Evolutionary conservation across 53 echinoderm and acorn worm species (phyloP).

Genomic region (Holothuria scabra): DNA sequence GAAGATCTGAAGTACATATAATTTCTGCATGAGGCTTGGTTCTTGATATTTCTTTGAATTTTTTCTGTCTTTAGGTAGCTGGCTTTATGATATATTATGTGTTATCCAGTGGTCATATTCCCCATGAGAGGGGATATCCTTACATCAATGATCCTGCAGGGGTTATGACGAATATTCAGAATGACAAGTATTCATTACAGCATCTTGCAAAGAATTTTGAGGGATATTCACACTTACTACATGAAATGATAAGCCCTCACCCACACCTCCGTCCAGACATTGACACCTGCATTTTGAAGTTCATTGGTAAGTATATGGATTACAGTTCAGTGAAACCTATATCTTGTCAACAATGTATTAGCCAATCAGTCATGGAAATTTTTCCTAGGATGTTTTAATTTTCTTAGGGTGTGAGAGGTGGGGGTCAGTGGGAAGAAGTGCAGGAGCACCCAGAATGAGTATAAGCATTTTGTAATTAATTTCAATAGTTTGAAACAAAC

Average conservation of each 20-base stretch:
- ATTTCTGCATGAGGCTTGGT: no score
- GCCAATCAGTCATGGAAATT: no score
- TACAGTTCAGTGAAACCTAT: no score
- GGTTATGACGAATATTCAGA: conserved; percentile 23
- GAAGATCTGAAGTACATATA: no score
- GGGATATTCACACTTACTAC: conserved; percentile 4
- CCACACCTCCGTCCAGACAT: background rate
- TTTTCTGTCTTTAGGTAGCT: conserved; percentile 31
- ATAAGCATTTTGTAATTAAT: no score
- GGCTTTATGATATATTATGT: conserved; percentile 23
- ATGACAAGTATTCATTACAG: conserved; percentile 1
- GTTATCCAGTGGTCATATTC: conserved; percentile 21
- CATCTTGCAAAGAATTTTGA: background rate
- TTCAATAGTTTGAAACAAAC: no score
- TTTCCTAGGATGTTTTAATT: no score
- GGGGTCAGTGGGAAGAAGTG: no score
- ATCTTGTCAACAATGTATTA: no score
- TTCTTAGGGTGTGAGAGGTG: no score
- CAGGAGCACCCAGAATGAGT: no score
- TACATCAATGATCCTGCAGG: conserved; percentile 31
- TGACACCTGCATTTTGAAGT: conserved; percentile 9
- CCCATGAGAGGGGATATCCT: conserved; percentile 28
- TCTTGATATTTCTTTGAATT: no score
- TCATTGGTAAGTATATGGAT: background rate
- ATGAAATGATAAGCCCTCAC: conserved; percentile 3